A percentile compares a stretch with the other conserved stretches of the same genome.
These are phyloP conservation scores for Hydraecia micacea DNA, from an alignment of 2,888 invertebrate species.

Conservation along the genomic window DNA sequence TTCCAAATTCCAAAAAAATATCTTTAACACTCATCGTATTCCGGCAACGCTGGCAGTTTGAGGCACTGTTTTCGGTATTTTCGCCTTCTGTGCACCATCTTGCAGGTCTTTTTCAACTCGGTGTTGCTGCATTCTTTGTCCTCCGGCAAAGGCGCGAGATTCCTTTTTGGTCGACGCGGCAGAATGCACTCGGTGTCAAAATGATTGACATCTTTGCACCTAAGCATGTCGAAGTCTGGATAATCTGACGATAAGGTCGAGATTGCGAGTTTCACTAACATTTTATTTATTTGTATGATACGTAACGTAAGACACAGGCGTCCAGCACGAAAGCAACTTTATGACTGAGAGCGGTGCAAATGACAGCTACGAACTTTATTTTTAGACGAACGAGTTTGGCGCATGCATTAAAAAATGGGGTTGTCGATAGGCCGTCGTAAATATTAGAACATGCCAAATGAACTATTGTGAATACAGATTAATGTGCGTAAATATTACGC, in stretches of 20 bases:
- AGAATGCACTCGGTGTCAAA: constrained; percentile 83
- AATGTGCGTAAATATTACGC: constrained; percentile 55
- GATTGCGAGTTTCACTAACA: constrained; percentile 83
- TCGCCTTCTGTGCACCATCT: constrained; percentile 75
- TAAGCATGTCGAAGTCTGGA: constrained; percentile 84
- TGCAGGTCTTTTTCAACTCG: constrained; percentile 79
- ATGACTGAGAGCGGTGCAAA: constrained; percentile 64
- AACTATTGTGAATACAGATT: constrained; percentile 41
- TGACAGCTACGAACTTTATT: constrained; percentile 63
- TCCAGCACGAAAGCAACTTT: constrained; percentile 69
- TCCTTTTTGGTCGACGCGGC: constrained; percentile 81
- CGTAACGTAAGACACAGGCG: constrained; percentile 72
- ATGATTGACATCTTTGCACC: constrained; percentile 80
- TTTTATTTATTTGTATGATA: constrained; percentile 69
- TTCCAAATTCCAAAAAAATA: constrained; percentile 45
- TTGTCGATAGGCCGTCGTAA: constrained; percentile 65
- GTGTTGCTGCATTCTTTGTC: constrained; percentile 84
- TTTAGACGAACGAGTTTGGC: constrained; percentile 67
- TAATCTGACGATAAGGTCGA: constrained; percentile 75
- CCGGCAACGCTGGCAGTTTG: constrained; percentile 81
- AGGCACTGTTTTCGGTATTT: constrained; percentile 81
- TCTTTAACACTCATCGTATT: constrained; percentile 84
- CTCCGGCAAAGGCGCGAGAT: constrained; percentile 83
- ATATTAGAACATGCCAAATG: constrained; percentile 62
- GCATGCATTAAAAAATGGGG: constrained; percentile 63